phyloP scores from a whole-genome alignment of 2,888 invertebrate species.

The Tetheella fluctuosa region DNA sequence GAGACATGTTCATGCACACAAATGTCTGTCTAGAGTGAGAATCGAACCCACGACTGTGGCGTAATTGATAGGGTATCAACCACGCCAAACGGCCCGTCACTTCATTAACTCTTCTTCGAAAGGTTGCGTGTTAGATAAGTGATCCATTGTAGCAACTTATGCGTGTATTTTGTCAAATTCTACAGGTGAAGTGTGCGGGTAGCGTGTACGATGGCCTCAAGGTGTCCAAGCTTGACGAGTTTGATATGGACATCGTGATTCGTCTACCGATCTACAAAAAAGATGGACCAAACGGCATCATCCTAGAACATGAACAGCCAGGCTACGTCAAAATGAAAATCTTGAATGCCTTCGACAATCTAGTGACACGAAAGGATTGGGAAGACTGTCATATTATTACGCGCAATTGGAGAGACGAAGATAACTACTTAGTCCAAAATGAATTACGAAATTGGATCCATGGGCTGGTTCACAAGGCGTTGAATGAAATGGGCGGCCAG shows the following conservation, averaged over 20 bases:
- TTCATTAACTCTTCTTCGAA: too few species aligned
- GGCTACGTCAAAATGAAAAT: constrained; percentile 78
- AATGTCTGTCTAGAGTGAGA: too few species aligned
- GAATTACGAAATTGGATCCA: constrained; percentile 84
- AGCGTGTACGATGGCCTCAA: constrained; percentile 85
- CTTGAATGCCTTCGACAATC: constrained; percentile 58
- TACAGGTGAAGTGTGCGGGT: constrained; percentile 75
- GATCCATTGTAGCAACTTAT: too few species aligned
- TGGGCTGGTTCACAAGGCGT: constrained; percentile 67
- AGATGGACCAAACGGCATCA: constrained; percentile 60
- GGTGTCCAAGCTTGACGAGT: constrained; percentile 84
- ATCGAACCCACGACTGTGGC: too few species aligned
- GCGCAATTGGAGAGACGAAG: constrained; percentile 67
- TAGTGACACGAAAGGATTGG: constrained; percentile 68
- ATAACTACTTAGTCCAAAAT: constrained; percentile 74
- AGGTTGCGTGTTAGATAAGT: too few species aligned
- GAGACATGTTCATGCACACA: too few species aligned
- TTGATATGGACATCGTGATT: constrained; percentile 85
- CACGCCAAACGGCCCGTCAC: too few species aligned
- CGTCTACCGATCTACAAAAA: constrained; percentile 76
- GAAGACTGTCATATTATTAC: constrained; percentile 67
- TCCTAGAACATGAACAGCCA: constrained; percentile 65
- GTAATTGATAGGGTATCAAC: too few species aligned
- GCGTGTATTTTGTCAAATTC: background rate
- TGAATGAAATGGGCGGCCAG: constrained; percentile 61